These are phyloP conservation scores for Caenorhabditis tropicalis DNA, from an alignment of 1,140 invertebrate genomes.

Conservation along the genomic window DNA sequence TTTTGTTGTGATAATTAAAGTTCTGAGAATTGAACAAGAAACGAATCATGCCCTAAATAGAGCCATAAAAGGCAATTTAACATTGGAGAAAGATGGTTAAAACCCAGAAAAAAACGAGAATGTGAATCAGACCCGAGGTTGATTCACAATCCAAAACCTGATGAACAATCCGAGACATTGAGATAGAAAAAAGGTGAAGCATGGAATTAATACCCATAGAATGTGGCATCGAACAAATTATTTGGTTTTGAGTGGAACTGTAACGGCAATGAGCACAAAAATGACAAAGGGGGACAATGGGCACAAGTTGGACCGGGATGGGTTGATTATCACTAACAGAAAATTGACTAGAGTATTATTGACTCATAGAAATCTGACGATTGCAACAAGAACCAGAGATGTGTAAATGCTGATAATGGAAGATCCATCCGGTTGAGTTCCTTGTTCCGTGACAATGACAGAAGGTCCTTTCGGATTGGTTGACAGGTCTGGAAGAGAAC, in stretches of 20 bases:
- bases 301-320: not conserved
- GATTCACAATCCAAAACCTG: constrained; percentile 28
- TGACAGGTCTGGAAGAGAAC: not conserved
- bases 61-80: not conserved
- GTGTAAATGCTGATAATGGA: not conserved
- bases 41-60: not conserved
- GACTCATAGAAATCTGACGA: not conserved
- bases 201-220: not conserved
- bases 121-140: constrained; percentile 10
- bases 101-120: not conserved
- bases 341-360: not conserved
- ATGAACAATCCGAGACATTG: not conserved
- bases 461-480: constrained; percentile 30
- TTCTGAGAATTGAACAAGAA: too few species aligned
- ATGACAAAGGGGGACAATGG: not conserved
- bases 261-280: constrained; percentile 2
- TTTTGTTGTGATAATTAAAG: too few species aligned
- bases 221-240: not conserved
- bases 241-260: not conserved
- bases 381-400: not conserved
- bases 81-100: not conserved
- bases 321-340: constrained; percentile 25
- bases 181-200: not conserved
- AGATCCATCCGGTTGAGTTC: constrained; percentile 5
- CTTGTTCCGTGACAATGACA: constrained; percentile 4